Evolutionary conservation across 2,797 vertebrate species (phyloP), one percentile per base, ranked within the genome.

Genomic region (Hoplostethus mediterraneus): DNA sequence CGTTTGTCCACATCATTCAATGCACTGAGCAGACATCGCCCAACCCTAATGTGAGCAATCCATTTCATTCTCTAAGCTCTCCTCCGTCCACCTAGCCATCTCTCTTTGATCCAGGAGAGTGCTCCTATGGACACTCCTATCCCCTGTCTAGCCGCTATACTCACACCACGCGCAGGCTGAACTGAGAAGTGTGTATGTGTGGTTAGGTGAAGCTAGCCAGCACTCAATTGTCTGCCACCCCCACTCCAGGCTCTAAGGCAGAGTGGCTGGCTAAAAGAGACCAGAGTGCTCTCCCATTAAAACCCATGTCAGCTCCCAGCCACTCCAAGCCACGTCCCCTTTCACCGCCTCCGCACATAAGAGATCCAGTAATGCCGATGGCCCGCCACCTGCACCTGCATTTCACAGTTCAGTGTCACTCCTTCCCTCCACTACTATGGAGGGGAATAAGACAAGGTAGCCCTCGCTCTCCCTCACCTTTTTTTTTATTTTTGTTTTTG

Each of bases 211-310:
- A 72, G 62, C 42, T 56, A 62, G 74, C 49, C 75, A 71, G 58
- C 48, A 58, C 63, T 79, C 53, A 71, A 84, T 84, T 82, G 77
- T 87, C 67, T 79, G 62, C 59, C 70, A 70, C 81, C 57, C 67
- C 58, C 61, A 66, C 79, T 70, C 28, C 8, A 57, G 62, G 16
- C 77, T 68, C 5, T 1, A 57, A 71, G 30, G 49, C 58, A 51
- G 40, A 57, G 63, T 44, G 70, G 53, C 79, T 63, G 65, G 59
- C 76, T 69, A 58, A 68, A 58, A 76, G 47, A 62, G 59, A 64
- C 71, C 67, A 77, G 55, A 68, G 70, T 52, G 45, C 66, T 75
- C 74, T 88, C 54, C 8, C 75, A 85, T 87, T 90, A 83, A 85
- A 87, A 72, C 68, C 66, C 74, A 58, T 62, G 67, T 83, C 73